phyloP scores from a whole-genome alignment of 2,113 vertebrate species.

The Pseudorhombus dupliciocellatus region DNA sequence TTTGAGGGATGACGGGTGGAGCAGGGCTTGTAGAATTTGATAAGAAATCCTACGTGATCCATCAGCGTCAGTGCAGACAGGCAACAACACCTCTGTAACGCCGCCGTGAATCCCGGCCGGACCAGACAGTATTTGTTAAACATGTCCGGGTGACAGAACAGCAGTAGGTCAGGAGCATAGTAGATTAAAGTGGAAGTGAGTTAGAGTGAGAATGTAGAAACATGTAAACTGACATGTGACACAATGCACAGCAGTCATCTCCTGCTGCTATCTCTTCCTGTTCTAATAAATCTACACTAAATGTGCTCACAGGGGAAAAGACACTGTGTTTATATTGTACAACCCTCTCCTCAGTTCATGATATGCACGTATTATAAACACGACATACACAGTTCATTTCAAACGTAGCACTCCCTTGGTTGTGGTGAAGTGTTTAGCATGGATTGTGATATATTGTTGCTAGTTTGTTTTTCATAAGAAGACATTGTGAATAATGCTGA shows the following conservation, averaged over 20 bases:
- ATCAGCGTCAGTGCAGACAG: constrained; percentile 59
- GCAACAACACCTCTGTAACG: constrained; percentile 66
- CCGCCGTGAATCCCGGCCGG: constrained; percentile 78
- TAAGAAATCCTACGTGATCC: constrained; percentile 62
- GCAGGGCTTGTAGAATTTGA: constrained; percentile 49
- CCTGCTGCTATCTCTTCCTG: constrained; percentile 52
- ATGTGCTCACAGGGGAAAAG: constrained; percentile 26
- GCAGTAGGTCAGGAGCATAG: constrained; percentile 88
- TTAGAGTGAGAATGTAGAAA: constrained; percentile 70
- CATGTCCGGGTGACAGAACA: constrained; percentile 93
- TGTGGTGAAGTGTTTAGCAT: too few species aligned
- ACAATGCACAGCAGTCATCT: constrained; percentile 54
- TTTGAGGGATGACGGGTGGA: constrained; percentile 25
- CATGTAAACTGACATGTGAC: constrained; percentile 69
- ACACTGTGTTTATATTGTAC: constrained; percentile 43
- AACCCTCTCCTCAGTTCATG: neutral
- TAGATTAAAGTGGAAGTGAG: constrained; percentile 72
- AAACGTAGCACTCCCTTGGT: neutral
- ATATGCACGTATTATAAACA: neutral
- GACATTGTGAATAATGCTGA: too few species aligned
- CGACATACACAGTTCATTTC: neutral
- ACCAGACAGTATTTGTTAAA: constrained; percentile 94
- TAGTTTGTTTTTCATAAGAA: too few species aligned
- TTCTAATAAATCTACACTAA: constrained; percentile 45
- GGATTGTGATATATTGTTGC: too few species aligned